Evolutionary conservation across 1,140 invertebrate genomes (phyloP).

Genomic region (Pseudomyrmex cubaensis): DNA sequence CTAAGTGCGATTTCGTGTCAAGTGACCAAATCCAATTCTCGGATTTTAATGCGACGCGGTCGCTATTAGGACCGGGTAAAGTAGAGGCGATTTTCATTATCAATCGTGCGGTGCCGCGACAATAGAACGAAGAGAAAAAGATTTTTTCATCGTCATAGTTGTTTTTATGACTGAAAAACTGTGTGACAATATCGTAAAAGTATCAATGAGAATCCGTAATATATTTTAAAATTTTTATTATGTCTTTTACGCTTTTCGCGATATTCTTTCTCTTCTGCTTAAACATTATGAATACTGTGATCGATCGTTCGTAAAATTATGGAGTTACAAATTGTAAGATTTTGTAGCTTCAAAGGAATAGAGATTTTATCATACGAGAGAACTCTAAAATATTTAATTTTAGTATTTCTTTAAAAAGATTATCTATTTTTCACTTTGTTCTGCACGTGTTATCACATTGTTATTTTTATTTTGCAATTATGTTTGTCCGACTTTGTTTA

Average conservation of each 20-base stretch:
- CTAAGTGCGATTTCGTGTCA: slow-evolving; percentile 66
- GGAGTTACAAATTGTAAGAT: no score
- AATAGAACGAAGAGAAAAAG: slow-evolving; percentile 10
- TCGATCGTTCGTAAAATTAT: slow-evolving; percentile 53
- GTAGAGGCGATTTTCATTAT: slow-evolving; percentile 49
- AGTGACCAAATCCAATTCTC: slow-evolving; percentile 64
- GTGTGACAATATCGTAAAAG: slow-evolving; percentile 10
- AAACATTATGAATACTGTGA: background rate
- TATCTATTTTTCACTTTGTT: no score
- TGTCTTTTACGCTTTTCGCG: background rate
- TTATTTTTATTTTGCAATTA: no score
- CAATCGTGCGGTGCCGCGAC: slow-evolving; percentile 34
- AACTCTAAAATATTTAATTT: no score
- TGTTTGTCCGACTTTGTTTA: no score
- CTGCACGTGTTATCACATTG: no score
- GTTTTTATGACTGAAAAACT: slow-evolving; percentile 6
- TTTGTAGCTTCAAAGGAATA: no score
- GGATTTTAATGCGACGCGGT: slow-evolving; percentile 58
- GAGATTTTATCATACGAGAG: no score
- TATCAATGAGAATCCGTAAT: slow-evolving; percentile 8
- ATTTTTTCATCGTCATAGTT: slow-evolving; percentile 28
- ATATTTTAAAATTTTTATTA: slow-evolving; percentile 27
- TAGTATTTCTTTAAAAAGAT: no score
- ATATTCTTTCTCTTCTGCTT: background rate
- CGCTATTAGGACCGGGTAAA: slow-evolving; percentile 43